phyloP scores from a whole-genome alignment of 92 coral and sea anemone species.

The Pocillopora grandis region DNA sequence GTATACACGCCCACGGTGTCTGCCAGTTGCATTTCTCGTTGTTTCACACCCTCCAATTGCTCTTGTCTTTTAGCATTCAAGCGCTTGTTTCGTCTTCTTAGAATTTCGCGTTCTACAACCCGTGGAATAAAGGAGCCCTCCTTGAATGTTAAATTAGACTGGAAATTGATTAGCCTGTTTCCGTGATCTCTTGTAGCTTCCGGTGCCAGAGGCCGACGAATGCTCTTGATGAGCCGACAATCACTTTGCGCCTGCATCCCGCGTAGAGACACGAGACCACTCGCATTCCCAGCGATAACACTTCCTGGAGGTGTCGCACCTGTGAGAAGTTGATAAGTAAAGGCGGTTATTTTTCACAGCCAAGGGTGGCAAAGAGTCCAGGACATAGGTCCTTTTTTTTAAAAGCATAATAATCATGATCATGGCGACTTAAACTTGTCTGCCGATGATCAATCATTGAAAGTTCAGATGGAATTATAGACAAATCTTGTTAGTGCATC shows the following conservation, averaged over 20 bases:
- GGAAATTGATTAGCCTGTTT: constrained; percentile 8
- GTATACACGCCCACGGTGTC: constrained; percentile 42
- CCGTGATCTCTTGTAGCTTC: constrained; percentile 40
- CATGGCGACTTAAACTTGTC: too few relatives aligned
- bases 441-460: too few relatives aligned
- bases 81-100: constrained; percentile 45
- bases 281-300: not conserved
- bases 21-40: constrained; percentile 31
- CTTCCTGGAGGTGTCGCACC: constrained; percentile 25
- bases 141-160: constrained; percentile 40
- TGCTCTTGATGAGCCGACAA: constrained; percentile 52
- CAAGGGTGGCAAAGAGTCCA: not conserved
- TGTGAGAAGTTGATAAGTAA: not conserved
- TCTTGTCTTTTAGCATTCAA: constrained; percentile 4
- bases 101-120: constrained; percentile 51
- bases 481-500: too few relatives aligned
- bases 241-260: constrained; percentile 35
- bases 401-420: too few relatives aligned
- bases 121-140: constrained; percentile 49
- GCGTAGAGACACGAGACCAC: not conserved
- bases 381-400: not conserved
- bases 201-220: constrained; percentile 75
- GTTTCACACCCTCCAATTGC: constrained; percentile 6
- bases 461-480: too few relatives aligned
- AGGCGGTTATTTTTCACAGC: too few relatives aligned